Evolutionary conservation across 1,140 invertebrate species (phyloP).

Genomic region (Prorops nasuta): DNA sequence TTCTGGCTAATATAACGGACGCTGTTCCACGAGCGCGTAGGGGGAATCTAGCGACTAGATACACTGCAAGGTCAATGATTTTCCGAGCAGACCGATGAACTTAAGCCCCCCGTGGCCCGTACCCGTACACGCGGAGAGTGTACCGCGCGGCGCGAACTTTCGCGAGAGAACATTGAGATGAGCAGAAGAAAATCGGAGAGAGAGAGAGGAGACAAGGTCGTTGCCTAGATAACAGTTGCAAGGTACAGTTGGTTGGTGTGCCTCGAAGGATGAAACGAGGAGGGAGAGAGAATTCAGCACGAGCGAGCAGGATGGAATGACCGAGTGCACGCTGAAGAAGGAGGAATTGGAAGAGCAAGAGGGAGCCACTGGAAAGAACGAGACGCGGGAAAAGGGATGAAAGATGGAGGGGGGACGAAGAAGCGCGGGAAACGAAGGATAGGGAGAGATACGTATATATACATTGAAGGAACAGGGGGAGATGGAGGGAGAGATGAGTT

Average conservation of each 20-base stretch:
- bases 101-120: constrained; percentile 8
- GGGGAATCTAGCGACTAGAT: too few species aligned
- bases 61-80: constrained; percentile 32
- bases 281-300: not conserved
- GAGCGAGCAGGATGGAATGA: not conserved
- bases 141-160: constrained; percentile 2
- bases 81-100: constrained; percentile 35
- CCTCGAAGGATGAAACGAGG: constrained; percentile 11
- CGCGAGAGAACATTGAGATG: constrained; percentile 6
- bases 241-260: constrained; percentile 43
- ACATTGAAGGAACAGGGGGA: too few species aligned
- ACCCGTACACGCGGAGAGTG: constrained; percentile 1
- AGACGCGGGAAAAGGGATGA: not conserved
- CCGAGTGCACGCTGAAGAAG: not conserved
- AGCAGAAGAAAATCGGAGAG: not conserved
- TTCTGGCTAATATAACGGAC: too few species aligned
- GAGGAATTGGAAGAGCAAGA: constrained; percentile 1
- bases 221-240: constrained; percentile 48
- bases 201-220: constrained; percentile 37
- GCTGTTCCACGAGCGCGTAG: too few species aligned
- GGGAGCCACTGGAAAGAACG: not conserved
- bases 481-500: constrained; percentile 5
- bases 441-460: too few species aligned
- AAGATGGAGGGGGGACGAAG: not conserved
- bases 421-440: not conserved